These are phyloP conservation scores for Petroica traversi DNA, from an alignment of 2,113 vertebrate genomes.

Conservation along the genomic window DNA sequence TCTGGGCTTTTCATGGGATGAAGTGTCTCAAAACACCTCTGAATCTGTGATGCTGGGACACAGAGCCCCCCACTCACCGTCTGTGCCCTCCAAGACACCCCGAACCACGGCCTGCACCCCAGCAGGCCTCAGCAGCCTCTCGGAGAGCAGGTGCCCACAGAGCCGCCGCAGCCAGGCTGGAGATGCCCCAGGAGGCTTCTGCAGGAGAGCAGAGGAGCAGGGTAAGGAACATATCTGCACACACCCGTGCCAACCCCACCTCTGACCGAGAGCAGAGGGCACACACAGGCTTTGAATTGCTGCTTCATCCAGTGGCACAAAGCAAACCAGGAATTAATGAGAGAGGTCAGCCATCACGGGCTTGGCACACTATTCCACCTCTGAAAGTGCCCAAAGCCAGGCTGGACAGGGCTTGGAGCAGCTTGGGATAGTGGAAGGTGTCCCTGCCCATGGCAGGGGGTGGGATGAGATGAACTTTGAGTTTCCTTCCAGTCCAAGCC, in stretches of 20 bases:
- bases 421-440: not conserved
- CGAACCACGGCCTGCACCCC: constrained; percentile 90
- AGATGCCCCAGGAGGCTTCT: constrained; percentile 20
- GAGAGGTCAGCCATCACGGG: not conserved
- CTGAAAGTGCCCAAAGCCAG: not conserved
- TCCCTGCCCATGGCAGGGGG: not conserved
- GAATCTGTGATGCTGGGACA: not conserved
- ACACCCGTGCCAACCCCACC: not conserved
- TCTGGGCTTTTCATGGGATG: not conserved
- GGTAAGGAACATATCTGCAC: accelerated
- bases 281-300: not conserved
- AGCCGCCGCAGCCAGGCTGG: constrained; percentile 88
- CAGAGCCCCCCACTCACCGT: constrained; percentile 73
- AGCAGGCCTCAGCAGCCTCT: constrained; percentile 82
- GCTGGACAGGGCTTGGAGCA: accelerated
- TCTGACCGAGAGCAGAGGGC: not conserved
- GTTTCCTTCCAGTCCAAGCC: not conserved
- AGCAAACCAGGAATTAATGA: not conserved
- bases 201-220: not conserved
- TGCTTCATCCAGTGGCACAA: not conserved
- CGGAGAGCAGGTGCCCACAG: constrained; percentile 89
- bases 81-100: constrained; percentile 85
- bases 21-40: not conserved
- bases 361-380: not conserved
- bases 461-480: not conserved